A percentile compares a stretch with the other conserved stretches of the same genome.
Evolutionary conservation across 1,140 invertebrate genomes (phyloP).

Genomic region (Drosophila kohkoa): DNA sequence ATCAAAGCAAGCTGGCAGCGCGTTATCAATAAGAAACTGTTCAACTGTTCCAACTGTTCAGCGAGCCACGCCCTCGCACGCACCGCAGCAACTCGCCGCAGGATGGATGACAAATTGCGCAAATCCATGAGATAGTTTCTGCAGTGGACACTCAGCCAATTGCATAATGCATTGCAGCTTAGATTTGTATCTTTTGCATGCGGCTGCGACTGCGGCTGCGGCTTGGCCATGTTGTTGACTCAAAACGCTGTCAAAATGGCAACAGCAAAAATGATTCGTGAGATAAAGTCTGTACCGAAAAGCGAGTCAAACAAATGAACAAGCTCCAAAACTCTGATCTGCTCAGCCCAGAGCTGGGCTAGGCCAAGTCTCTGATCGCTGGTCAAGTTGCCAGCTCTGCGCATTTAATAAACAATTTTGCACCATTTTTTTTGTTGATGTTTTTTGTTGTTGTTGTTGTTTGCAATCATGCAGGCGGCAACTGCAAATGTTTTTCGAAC

Average conservation of each 20-base stretch:
- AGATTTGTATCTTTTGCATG: conserved; percentile 82
- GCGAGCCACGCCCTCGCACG: conserved; percentile 75
- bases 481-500: conserved; percentile 39
- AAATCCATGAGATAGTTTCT: conserved; percentile 82
- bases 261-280: conserved; percentile 77
- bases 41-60: conserved; percentile 45
- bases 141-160: conserved; percentile 59
- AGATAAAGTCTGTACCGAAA: conserved; percentile 60
- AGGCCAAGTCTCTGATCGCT: conserved; percentile 37
- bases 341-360: conserved; percentile 46
- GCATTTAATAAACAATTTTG: conserved; percentile 81
- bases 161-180: conserved; percentile 75
- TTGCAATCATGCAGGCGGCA: conserved; percentile 40
- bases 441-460: neutral
- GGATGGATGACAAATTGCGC: conserved; percentile 83
- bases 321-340: conserved; percentile 23
- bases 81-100: conserved; percentile 58
- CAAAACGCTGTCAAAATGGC: conserved; percentile 81
- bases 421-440: conserved; percentile 56
- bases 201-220: conserved; percentile 35
- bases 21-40: conserved; percentile 75
- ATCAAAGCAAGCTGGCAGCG: conserved; percentile 65
- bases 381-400: conserved; percentile 49
- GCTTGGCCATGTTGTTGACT: conserved; percentile 76
- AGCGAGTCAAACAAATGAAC: conserved; percentile 63